Evolutionary conservation across 37 sponge, comb jelly and placozoan species (phyloP).

Genomic region (Agelas oroides): DNA sequence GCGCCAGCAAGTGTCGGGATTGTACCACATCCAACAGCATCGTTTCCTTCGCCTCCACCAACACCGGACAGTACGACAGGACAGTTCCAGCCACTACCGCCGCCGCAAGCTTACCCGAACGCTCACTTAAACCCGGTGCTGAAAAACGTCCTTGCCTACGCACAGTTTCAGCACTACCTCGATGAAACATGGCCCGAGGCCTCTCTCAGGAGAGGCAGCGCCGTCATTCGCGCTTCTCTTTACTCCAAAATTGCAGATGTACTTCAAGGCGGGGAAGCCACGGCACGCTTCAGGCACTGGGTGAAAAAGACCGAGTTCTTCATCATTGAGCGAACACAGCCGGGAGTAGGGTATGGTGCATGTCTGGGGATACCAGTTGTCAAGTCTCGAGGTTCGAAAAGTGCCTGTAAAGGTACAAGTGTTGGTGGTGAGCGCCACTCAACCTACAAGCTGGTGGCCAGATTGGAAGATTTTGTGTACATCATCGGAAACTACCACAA

Average conservation of each 20-base stretch:
- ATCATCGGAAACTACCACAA: conserved; percentile 61
- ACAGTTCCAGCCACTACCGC: no score
- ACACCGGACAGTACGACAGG: no score
- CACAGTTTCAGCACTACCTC: conserved; percentile 25
- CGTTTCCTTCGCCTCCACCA: no score
- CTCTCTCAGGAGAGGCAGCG: conserved; percentile 24
- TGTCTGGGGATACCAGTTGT: conserved; percentile 35
- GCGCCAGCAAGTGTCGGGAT: no score
- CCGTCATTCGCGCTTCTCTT: conserved; percentile 39
- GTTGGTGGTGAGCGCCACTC: background rate
- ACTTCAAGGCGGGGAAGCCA: conserved; percentile 35
- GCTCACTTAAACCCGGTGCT: conserved; percentile 2
- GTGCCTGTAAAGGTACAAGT: background rate
- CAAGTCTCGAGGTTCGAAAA: background rate
- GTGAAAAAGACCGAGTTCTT: conserved; percentile 58
- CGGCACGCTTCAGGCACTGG: conserved; percentile 47
- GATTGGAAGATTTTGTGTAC: conserved; percentile 48
- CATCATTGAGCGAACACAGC: conserved; percentile 19
- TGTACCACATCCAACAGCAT: background rate
- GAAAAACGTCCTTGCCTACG: background rate
- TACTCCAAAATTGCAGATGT: conserved; percentile 49
- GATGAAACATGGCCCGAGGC: conserved; percentile 61
- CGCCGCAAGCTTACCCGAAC: no score
- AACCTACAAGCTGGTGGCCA: conserved; percentile 55
- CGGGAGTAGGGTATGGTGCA: conserved; percentile 10